Evolutionary conservation across 2,888 invertebrate genomes (phyloP).

Genomic region (Drosophila seclusa): DNA sequence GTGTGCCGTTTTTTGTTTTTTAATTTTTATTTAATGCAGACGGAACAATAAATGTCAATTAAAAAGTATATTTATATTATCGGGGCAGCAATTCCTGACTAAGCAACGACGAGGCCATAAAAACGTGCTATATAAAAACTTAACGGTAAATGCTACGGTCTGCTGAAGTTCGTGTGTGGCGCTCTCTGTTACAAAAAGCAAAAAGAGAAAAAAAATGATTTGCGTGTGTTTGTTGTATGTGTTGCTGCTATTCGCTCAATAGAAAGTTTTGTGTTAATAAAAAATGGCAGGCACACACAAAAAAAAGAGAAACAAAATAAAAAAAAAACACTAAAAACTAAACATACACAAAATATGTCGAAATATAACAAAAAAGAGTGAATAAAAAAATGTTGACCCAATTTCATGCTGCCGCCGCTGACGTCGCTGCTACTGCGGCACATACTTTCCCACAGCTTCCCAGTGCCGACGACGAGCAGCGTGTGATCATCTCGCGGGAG

Average conservation of each 20-base stretch:
- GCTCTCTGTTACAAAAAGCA: constrained; percentile 50
- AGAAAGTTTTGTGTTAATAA: constrained; percentile 79
- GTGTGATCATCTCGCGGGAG: constrained; percentile 69
- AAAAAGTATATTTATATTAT: constrained; percentile 67
- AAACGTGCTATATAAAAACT: constrained; percentile 72
- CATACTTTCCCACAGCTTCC: constrained; percentile 78
- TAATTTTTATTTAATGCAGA: constrained; percentile 48
- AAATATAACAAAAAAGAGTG: constrained; percentile 78
- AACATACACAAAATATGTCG: constrained; percentile 76
- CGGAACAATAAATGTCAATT: constrained; percentile 73
- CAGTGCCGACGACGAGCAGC: constrained; percentile 55
- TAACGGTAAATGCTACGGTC: constrained; percentile 77
- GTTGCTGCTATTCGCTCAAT: constrained; percentile 61
- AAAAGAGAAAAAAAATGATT: constrained; percentile 34
- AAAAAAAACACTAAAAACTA: constrained; percentile 67
- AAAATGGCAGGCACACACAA: constrained; percentile 56
- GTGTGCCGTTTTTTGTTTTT: constrained; percentile 16
- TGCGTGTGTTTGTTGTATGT: constrained; percentile 37
- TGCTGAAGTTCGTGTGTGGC: constrained; percentile 76
- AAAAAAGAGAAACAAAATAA: constrained; percentile 40
- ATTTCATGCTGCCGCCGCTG: constrained; percentile 65
- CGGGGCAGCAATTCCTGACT: constrained; percentile 48
- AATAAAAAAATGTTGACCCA: constrained; percentile 84
- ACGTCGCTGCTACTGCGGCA: constrained; percentile 37
- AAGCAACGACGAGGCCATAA: constrained; percentile 55